A percentile compares a stretch with the other conserved stretches of the same genome.
Evolutionary conservation across 2,113 vertebrate species (phyloP).

Genomic region (Lycaon pictus): DNA sequence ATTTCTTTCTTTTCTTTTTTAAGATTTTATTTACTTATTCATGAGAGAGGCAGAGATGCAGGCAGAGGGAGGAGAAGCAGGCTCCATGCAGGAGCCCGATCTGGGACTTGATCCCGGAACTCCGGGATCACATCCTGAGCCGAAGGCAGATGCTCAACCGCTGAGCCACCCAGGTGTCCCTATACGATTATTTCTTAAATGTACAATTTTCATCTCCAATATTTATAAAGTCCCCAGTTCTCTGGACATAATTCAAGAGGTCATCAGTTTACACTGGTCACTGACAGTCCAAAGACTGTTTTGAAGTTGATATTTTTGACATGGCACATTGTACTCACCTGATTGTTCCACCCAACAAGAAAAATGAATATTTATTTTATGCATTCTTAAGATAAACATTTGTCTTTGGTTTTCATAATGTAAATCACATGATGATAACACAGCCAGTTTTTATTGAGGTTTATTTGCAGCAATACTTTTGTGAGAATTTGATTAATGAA

Average conservation of each 20-base stretch:
- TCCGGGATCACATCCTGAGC: too few species aligned
- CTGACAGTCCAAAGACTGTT: background rate
- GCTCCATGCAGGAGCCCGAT: too few species aligned
- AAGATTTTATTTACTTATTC: background rate
- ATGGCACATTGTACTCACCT: background rate
- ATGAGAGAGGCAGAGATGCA: too few species aligned
- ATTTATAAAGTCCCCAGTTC: background rate
- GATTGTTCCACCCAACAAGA: background rate
- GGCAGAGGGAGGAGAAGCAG: too few species aligned
- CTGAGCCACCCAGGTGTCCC: too few species aligned
- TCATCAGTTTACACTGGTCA: background rate
- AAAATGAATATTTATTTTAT: constrained; percentile 10
- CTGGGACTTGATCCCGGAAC: too few species aligned
- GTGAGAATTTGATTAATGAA: constrained; percentile 53
- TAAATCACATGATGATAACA: background rate
- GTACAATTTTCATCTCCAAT: constrained; percentile 12
- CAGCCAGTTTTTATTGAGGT: background rate
- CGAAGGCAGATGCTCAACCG: too few species aligned
- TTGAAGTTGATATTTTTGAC: constrained; percentile 1
- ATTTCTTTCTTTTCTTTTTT: constrained; percentile 47
- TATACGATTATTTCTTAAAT: background rate
- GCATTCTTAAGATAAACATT: constrained; percentile 27
- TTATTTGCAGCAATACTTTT: background rate
- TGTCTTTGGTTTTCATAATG: constrained; percentile 34
- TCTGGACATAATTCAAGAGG: background rate